A percentile compares a stretch with the other conserved stretches of the same genome.
Conservation (phyloP, 2,113 vertebrate species). For the Poicephalus meyeri region DNA sequence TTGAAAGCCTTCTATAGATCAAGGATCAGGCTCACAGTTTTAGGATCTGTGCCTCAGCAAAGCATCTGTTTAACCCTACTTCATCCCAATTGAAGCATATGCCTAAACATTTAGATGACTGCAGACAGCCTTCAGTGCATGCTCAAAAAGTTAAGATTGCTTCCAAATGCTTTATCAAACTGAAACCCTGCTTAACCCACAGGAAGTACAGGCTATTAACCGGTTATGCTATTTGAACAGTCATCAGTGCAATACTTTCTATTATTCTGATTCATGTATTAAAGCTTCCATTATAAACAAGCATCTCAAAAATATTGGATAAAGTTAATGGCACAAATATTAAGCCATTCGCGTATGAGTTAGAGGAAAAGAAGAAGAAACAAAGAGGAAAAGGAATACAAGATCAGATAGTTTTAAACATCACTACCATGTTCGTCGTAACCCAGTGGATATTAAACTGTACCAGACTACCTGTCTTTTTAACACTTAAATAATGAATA, state of each 20-base stretch:
- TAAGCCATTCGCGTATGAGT: not conserved
- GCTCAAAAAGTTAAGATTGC: constrained; percentile 32
- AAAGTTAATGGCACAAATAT: not conserved
- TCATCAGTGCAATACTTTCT: not conserved
- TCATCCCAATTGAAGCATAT: not conserved
- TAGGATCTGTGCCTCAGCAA: constrained; percentile 20
- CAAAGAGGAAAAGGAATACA: not conserved
- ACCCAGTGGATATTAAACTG: not conserved
- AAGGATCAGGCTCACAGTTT: constrained; percentile 45
- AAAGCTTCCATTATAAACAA: not conserved
- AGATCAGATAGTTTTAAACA: not conserved
- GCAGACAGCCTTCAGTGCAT: not conserved
- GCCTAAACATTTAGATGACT: constrained; percentile 25
- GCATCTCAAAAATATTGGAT: not conserved
- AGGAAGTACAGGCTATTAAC: constrained; percentile 15
- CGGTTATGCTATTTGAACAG: constrained; percentile 24
- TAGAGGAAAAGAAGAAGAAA: not conserved
- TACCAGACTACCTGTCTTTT: not conserved
- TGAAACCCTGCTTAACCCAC: constrained; percentile 18
- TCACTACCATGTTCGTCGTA: not conserved
- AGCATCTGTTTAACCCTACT: constrained; percentile 44
- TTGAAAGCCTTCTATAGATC: constrained; percentile 46
- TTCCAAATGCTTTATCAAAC: constrained; percentile 19
- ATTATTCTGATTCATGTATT: constrained; percentile 16
- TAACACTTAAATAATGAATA: not conserved